Base-by-base conservation (phyloP, 2,113 vertebrate genomes). In the Ammodramus savannarum region DNA sequence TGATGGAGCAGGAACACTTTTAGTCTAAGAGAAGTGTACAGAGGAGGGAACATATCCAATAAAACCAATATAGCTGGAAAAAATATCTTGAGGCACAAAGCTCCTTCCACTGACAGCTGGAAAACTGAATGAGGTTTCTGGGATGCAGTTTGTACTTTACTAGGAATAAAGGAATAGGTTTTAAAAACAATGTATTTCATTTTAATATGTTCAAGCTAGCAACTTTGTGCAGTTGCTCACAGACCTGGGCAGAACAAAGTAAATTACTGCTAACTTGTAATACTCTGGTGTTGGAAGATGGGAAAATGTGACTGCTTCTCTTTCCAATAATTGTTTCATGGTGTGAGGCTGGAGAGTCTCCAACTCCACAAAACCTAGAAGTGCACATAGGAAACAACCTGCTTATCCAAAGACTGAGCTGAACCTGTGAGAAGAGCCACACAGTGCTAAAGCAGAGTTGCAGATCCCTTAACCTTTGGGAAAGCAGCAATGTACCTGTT, bases 371-470 rank as follows among this genome's bases (percentile, higher is more conserved):
- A 48, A 88, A 34, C 19, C 26, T 43, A 43, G 13, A 48, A 73
- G 16, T 3, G 54, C 0, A 0, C 22, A 22, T 0, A 57, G 38
- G 41, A 69, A 54, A 58, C 9, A 61, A n/a, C 17, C n/a, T 67
- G 39, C 36, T 79, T 32, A 44, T 39, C 54, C 6, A 19, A 65
- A 61, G 36, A 44, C 4, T 16, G 49, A 76, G 27, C 26, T 57
- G 44, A 80, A 69, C 17, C 22, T 54, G 5, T 44, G n/a, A 61
- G 74, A 41, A 66, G 90, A 83, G 22, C 6, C 36, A 34, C 6
- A 5, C 4, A 43, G 3, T 22, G n/a, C 25, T 52, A 32, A 20
- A 87, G 5, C 25, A 15, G 43, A 52, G 52, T 0, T 38, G 31
- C 27, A 68, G 58, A 10, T 27, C 16, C 20, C 49, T 41, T n/a